These are phyloP conservation scores for Premnoplex brunnescens DNA, from an alignment of 2,797 vertebrate genomes.

Conservation along the genomic window DNA sequence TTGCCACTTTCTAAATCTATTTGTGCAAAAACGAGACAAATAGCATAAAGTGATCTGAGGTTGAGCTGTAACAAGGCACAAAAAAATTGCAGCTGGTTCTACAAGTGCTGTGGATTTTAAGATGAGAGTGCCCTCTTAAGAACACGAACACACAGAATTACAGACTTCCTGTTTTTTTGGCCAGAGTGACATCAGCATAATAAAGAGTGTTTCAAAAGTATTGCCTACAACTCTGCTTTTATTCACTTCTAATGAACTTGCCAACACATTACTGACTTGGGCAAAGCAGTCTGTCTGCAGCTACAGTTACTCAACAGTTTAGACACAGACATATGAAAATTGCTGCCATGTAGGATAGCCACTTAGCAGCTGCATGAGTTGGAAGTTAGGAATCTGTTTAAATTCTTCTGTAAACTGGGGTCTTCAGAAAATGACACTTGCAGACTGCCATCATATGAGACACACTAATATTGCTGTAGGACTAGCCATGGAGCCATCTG, in stretches of 20 bases:
- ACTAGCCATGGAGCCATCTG: not conserved
- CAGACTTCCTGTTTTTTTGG: not conserved
- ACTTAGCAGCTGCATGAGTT: not conserved
- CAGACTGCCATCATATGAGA: not conserved
- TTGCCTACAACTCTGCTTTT: constrained; percentile 2
- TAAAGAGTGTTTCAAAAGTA: not conserved
- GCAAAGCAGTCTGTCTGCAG: not conserved
- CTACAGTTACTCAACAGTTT: not conserved
- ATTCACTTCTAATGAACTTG: not conserved
- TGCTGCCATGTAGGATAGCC: not conserved
- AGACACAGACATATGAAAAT: not conserved
- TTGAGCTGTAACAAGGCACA: not conserved
- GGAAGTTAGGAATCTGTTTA: not conserved
- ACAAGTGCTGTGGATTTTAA: not conserved
- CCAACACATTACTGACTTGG: not conserved
- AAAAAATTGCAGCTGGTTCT: not conserved
- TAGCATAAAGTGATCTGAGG: not conserved
- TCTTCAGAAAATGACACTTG: not conserved
- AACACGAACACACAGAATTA: not conserved
- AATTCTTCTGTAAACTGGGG: not conserved
- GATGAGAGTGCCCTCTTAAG: not conserved
- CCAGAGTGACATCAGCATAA: not conserved
- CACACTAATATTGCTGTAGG: not conserved
- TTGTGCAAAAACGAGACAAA: not conserved
- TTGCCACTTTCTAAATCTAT: not conserved